These are phyloP conservation scores for Cossypha niveicapilla DNA, from an alignment of 2,797 vertebrate species.

Conservation along the genomic window DNA sequence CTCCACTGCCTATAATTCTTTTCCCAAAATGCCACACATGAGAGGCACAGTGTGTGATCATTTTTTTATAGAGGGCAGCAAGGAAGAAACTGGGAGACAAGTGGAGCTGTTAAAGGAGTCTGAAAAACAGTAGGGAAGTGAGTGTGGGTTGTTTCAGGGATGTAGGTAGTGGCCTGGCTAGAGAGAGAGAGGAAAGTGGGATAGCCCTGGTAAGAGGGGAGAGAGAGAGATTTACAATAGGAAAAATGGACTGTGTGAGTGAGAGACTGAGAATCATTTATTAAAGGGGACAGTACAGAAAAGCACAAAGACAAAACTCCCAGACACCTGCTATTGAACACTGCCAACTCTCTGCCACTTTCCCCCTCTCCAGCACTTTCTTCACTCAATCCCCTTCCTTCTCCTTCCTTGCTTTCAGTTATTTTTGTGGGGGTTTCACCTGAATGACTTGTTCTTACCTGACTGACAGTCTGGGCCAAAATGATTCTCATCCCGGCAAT, in stretches of 20 bases:
- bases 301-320: not conserved
- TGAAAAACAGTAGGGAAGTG: not conserved
- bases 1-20: not conserved
- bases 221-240: not conserved
- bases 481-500: constrained; percentile 77
- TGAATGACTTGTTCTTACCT: constrained; percentile 73
- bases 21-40: not conserved
- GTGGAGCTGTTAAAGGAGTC: not conserved
- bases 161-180: not conserved
- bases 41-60: not conserved
- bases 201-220: not conserved
- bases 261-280: not conserved
- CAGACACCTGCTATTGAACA: not conserved
- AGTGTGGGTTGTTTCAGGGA: not conserved
- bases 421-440: not conserved
- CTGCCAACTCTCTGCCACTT: not conserved
- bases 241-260: not conserved
- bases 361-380: not conserved
- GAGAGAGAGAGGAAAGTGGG: not conserved
- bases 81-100: not conserved
- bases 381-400: not conserved
- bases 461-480: constrained; percentile 84
- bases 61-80: not conserved
- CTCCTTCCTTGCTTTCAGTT: not conserved
- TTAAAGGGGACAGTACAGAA: not conserved